Evolutionary conservation across 2,888 invertebrate genomes (phyloP), one percentile per base, ranked within the genome.

Genomic region (Sinohyriopsis cumingii): DNA sequence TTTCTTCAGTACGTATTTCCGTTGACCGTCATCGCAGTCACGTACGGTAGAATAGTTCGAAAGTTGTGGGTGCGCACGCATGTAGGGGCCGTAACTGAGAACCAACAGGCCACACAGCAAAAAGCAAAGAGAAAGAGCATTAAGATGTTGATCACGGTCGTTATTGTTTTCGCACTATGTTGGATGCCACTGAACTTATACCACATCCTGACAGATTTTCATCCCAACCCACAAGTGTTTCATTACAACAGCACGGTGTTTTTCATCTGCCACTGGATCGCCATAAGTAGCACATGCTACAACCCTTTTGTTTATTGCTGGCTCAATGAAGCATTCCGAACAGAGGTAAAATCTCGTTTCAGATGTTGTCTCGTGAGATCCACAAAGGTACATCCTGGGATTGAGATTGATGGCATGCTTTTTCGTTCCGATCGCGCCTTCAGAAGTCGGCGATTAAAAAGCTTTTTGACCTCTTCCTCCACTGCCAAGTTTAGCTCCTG

Each of bases 281-380:
- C 91, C 28, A 90, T 91, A 84, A 90, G 89, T 72, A 90, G 90
- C 73, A 90, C 90, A 5, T 91, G 91, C 77, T 91, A 89, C 80
- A 91, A 91, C 73, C 91, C 91, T 0, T 91, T 91, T 77, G 90
- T 91, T 22, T 91, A 91, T 77, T 91, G 90, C 74, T 91, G 91
- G 90, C 81, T 91, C 24, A 91, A 91, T 77, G 90, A 91, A 69
- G 85, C 87, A 71, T 91, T 91, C 81, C 84, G 91, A 53, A 82
- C 82, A n/a, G 86, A 86, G 67, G 86, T 88, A 28, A 83, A 85
- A 65, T 65, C 84, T 0, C 82, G 88, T 75, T 82, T 90, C 55
- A 73, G 83, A 7, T 89, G 88, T 63, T 87, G 88, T 71, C 45
- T 45, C 12, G 45, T 45, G 15, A 45, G 65, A 57, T 71, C 78